Evolutionary conservation across 2,797 vertebrate species (phyloP).

Genomic region (Phataginus tricuspis): DNA sequence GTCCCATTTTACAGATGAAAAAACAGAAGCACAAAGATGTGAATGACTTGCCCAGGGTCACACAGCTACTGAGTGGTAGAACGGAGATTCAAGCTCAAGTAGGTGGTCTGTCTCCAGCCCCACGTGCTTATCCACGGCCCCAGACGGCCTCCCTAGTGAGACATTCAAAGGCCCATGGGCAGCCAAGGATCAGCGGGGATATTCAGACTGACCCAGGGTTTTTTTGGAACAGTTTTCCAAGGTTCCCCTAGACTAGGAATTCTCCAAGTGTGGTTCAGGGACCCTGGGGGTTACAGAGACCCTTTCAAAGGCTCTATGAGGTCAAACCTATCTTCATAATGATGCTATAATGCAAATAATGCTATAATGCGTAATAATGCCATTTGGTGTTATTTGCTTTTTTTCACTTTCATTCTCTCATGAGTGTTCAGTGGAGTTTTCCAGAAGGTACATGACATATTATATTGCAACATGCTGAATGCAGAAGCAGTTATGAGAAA

Average conservation of each 20-base stretch:
- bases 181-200: neutral
- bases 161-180: neutral
- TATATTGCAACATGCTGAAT: neutral
- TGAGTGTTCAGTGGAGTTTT: neutral
- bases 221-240: neutral
- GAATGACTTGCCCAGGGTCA: neutral
- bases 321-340: neutral
- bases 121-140: neutral
- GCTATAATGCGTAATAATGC: no score
- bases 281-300: neutral
- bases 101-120: neutral
- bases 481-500: slow-evolving; percentile 17
- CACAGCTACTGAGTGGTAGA: neutral
- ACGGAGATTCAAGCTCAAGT: neutral
- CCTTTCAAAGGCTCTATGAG: neutral
- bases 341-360: neutral
- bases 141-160: neutral
- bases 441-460: neutral
- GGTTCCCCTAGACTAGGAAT: neutral
- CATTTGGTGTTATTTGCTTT: neutral
- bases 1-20: neutral
- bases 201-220: neutral
- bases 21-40: neutral
- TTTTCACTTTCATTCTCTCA: neutral
- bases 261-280: neutral